Evolutionary conservation across 2,113 vertebrate species (phyloP).

Genomic region (Conger conger): DNA sequence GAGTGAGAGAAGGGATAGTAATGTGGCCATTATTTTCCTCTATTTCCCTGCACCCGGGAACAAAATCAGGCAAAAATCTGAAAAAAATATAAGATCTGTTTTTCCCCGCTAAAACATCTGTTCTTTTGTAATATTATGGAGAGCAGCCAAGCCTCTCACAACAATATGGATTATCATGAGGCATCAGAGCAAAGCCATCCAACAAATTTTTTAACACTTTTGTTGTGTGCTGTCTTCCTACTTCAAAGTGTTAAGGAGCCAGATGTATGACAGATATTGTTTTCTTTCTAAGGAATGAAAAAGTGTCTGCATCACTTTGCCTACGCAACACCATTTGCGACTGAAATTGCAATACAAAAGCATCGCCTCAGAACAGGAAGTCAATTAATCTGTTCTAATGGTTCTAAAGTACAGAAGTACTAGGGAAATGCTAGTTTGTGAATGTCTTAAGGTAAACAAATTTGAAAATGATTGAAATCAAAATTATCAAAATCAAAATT

Average conservation of each 20-base stretch:
- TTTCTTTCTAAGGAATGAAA: constrained; percentile 18
- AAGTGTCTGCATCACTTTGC: neutral
- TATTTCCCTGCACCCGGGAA: neutral
- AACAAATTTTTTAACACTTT: constrained; percentile 8
- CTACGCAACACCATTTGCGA: neutral
- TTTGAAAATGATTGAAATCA: too few relatives aligned
- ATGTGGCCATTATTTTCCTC: neutral
- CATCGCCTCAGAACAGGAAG: neutral
- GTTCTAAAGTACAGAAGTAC: too few relatives aligned
- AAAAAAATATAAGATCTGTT: constrained; percentile 7
- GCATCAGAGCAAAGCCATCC: neutral
- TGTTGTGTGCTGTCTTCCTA: neutral
- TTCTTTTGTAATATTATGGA: neutral
- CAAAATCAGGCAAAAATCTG: neutral
- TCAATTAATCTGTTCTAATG: neutral
- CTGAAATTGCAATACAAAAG: neutral
- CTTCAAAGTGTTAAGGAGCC: neutral
- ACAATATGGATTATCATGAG: neutral
- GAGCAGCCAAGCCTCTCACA: neutral
- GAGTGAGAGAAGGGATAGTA: neutral
- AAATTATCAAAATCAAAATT: too few relatives aligned
- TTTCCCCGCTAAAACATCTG: constrained; percentile 14
- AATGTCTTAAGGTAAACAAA: too few relatives aligned
- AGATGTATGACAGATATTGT: constrained; percentile 22
- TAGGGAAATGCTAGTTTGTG: too few relatives aligned